Evolutionary conservation across 1,140 invertebrate species (phyloP).

Genomic region (Drosophila lowei): DNA sequence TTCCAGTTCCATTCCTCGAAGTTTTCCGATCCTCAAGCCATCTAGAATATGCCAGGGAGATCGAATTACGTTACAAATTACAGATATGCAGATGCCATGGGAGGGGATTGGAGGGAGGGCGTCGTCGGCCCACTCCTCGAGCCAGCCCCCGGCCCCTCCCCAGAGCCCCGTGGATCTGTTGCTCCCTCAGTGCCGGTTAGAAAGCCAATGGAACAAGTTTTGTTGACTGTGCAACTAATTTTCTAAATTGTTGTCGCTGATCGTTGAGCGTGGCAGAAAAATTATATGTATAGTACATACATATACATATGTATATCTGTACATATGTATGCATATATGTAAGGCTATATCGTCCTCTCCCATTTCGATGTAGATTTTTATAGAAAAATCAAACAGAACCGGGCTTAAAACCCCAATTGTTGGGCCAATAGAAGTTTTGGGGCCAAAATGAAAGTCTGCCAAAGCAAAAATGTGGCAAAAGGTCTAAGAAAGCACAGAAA

Average conservation of each 20-base stretch:
- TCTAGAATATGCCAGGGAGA: slow-evolving; percentile 44
- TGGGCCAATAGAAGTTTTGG: slow-evolving; percentile 8
- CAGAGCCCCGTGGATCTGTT: slow-evolving; percentile 28
- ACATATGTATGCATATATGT: too few relatives aligned
- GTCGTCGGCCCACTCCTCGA: slow-evolving; percentile 8
- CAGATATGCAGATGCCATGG: slow-evolving; percentile 48
- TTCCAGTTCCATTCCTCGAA: background rate
- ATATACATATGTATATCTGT: background rate
- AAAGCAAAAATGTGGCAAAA: too few relatives aligned
- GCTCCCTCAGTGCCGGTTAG: slow-evolving; percentile 43
- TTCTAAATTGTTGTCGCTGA: slow-evolving; percentile 72
- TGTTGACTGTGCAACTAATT: slow-evolving; percentile 74
- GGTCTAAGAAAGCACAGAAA: too few relatives aligned
- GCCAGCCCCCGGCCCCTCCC: background rate
- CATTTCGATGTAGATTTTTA: slow-evolving; percentile 17
- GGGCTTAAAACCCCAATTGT: background rate
- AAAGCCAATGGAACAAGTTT: slow-evolving; percentile 78
- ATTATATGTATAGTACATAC: slow-evolving; percentile 5
- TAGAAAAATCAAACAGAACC: slow-evolving; percentile 5
- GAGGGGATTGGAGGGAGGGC: slow-evolving; percentile 6
- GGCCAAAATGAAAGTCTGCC: slow-evolving; percentile 13
- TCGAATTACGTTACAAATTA: slow-evolving; percentile 46
- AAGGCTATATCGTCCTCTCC: background rate
- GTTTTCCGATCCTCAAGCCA: slow-evolving; percentile 19
- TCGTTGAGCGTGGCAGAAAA: slow-evolving; percentile 64